These are phyloP conservation scores for Peromyscus aztecus DNA, from an alignment of 2,797 vertebrate genomes.

Conservation along the genomic window DNA sequence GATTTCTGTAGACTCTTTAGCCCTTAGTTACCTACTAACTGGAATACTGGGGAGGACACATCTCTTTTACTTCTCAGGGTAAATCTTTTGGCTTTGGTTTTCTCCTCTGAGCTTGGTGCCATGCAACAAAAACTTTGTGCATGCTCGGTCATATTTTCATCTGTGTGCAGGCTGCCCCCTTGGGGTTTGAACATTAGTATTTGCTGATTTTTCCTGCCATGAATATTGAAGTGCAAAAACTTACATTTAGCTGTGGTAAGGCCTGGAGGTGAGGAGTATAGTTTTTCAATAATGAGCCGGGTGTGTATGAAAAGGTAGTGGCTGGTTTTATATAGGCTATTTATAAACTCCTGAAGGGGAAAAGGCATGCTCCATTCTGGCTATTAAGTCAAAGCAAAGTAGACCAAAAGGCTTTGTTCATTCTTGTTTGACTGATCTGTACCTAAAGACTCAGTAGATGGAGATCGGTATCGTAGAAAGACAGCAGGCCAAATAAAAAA, in stretches of 20 bases:
- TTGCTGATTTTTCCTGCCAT: constrained; percentile 74
- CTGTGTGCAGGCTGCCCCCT: constrained; percentile 84
- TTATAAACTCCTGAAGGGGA: constrained; percentile 69
- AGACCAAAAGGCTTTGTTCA: constrained; percentile 42
- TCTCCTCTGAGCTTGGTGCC: constrained; percentile 12
- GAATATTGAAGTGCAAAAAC: constrained; percentile 62
- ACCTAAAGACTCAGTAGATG: constrained; percentile 58
- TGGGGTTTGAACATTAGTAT: constrained; percentile 81
- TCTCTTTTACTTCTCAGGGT: background rate
- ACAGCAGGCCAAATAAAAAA: constrained; percentile 65
- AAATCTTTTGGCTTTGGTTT: constrained; percentile 21
- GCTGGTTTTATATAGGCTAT: constrained; percentile 65
- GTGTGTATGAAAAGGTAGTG: constrained; percentile 58
- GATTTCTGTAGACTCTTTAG: constrained; percentile 8
- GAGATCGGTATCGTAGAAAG: constrained; percentile 57
- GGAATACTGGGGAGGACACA: background rate
- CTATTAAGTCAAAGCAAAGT: constrained; percentile 47
- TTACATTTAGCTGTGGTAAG: constrained; percentile 65
- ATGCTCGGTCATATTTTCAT: constrained; percentile 76
- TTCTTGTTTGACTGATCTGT: constrained; percentile 69
- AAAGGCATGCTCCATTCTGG: constrained; percentile 65
- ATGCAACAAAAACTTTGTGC: constrained; percentile 40
- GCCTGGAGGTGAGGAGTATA: background rate
- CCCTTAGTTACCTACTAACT: background rate
- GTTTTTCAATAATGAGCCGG: constrained; percentile 70